Evolutionary conservation across 2,113 vertebrate genomes (phyloP).

Genomic region (Pluvianellus socialis): DNA sequence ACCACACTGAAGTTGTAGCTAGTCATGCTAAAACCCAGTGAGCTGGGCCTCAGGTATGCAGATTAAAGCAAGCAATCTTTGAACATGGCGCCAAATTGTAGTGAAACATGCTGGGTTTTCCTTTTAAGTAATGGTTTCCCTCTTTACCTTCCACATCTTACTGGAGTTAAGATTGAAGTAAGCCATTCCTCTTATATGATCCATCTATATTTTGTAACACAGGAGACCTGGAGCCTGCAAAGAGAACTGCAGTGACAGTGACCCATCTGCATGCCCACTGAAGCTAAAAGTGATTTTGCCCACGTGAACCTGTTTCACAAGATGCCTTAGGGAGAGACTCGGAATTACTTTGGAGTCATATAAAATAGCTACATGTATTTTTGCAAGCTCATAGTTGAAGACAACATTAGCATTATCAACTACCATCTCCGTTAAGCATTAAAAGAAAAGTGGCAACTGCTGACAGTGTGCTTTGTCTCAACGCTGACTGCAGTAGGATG

Average conservation of each 20-base stretch:
- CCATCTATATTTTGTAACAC: background rate
- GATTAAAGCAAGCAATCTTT: background rate
- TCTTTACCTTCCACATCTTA: background rate
- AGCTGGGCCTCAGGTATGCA: accelerated
- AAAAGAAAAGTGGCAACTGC: background rate
- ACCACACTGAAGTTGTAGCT: background rate
- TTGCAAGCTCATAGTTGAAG: background rate
- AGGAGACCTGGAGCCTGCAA: background rate
- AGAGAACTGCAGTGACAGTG: background rate
- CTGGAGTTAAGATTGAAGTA: background rate
- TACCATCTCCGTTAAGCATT: background rate
- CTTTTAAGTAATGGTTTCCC: background rate
- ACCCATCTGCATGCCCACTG: background rate
- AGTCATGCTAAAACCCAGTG: background rate
- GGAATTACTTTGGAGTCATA: background rate
- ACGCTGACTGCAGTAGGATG: background rate
- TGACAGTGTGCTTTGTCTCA: background rate
- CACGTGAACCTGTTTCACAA: background rate
- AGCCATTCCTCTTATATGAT: background rate
- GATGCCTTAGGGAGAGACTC: background rate
- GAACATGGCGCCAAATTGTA: background rate
- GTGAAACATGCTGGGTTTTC: background rate
- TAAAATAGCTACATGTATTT: background rate
- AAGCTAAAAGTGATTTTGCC: background rate
- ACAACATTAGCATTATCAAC: background rate